These are phyloP conservation scores for Bombus sylvicola DNA, from an alignment of 1,140 invertebrate genomes.

Conservation along the genomic window DNA sequence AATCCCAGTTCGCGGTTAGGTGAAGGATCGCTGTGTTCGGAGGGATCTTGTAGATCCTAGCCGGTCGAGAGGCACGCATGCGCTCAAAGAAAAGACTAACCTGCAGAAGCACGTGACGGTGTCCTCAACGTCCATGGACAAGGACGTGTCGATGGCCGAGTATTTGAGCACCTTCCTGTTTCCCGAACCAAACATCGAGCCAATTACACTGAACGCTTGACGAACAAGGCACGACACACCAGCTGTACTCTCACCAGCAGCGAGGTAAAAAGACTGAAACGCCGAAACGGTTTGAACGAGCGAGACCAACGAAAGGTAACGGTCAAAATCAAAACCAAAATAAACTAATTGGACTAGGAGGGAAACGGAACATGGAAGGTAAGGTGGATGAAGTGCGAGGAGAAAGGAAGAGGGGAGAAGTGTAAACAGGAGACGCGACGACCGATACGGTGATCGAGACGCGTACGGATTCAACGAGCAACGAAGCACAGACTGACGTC, in stretches of 20 bases:
- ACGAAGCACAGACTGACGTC: conserved; percentile 61
- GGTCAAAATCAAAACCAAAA: neutral
- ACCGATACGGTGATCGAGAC: conserved; percentile 24
- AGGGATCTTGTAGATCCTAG: neutral
- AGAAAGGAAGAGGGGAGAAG: neutral
- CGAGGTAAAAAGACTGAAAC: neutral
- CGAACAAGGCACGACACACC: conserved; percentile 3
- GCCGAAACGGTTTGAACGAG: neutral
- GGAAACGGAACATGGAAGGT: neutral
- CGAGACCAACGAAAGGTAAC: neutral
- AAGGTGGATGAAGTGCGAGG: too few relatives aligned
- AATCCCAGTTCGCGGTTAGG: neutral
- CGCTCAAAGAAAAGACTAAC: conserved; percentile 77
- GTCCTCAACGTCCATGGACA: conserved; percentile 87
- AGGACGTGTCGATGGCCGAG: conserved; percentile 76
- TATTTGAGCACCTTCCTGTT: conserved; percentile 75
- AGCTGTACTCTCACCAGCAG: neutral
- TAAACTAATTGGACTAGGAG: neutral
- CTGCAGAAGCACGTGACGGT: conserved; percentile 90
- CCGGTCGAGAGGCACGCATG: neutral
- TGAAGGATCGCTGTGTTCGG: neutral
- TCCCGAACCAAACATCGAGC: conserved; percentile 72
- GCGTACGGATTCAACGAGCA: conserved; percentile 35
- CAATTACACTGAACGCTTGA: conserved; percentile 7
- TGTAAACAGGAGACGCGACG: neutral